A percentile compares a stretch with the other conserved stretches of the same genome.
These are phyloP conservation scores for Athene noctua DNA, from an alignment of 2,113 vertebrate species.

Conservation along the genomic window DNA sequence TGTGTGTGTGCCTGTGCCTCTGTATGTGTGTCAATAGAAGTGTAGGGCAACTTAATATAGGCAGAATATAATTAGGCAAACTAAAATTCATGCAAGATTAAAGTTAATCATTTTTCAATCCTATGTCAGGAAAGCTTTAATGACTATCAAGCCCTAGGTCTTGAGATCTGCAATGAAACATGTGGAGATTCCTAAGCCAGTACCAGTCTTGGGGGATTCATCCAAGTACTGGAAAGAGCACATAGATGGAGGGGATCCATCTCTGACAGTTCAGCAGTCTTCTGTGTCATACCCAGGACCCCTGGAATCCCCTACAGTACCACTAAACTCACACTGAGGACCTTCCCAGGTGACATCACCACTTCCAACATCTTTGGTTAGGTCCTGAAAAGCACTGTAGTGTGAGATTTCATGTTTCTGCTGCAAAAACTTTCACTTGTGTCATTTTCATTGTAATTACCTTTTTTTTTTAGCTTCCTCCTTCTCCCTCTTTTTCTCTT, in stretches of 20 bases:
- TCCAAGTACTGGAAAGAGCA: background rate
- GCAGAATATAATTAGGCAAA: background rate
- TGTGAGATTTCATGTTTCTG: background rate
- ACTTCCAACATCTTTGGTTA: background rate
- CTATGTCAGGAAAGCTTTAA: background rate
- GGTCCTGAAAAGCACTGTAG: background rate
- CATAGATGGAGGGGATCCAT: background rate
- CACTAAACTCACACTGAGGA: background rate
- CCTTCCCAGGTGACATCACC: background rate
- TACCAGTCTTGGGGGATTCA: no score
- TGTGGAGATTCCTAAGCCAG: background rate
- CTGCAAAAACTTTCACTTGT: background rate
- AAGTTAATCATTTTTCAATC: background rate
- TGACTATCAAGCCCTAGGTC: background rate
- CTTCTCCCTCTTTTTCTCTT: background rate
- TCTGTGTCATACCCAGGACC: background rate
- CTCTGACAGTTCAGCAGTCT: background rate
- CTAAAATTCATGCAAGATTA: background rate
- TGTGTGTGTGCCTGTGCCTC: accelerated
- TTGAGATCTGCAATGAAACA: background rate
- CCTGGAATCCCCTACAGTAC: background rate
- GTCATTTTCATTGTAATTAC: background rate
- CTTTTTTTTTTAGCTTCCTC: background rate
- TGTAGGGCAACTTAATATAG: background rate
- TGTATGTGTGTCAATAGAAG: background rate